These are phyloP conservation scores for Myzus persicae DNA, from an alignment of 1,140 invertebrate species.

Conservation along the genomic window DNA sequence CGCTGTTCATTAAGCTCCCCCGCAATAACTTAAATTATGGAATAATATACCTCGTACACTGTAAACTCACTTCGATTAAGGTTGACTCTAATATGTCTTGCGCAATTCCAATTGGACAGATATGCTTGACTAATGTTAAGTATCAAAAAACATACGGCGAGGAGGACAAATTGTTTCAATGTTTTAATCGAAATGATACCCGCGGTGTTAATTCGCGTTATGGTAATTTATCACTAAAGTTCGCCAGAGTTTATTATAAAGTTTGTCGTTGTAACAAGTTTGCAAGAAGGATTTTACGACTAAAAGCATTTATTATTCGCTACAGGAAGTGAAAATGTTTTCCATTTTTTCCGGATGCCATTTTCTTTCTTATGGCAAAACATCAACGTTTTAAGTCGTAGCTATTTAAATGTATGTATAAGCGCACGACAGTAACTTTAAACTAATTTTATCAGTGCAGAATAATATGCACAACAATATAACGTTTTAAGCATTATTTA, in stretches of 20 bases:
- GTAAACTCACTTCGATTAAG: not conserved
- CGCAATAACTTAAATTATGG: not conserved
- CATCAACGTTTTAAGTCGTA: not conserved
- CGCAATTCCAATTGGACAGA: not conserved
- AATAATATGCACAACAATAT: not conserved
- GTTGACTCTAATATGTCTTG: not conserved
- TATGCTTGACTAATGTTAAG: conserved; percentile 13
- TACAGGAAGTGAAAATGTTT: conserved; percentile 43
- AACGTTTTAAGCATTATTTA: not conserved
- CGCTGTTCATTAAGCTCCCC: not conserved
- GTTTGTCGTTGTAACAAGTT: conserved; percentile 39
- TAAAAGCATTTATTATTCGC: conserved; percentile 51
- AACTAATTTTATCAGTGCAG: not conserved
- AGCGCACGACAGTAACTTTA: not conserved
- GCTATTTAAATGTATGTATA: not conserved
- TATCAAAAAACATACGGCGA: conserved; percentile 13
- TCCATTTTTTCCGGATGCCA: not conserved
- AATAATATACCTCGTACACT: not conserved
- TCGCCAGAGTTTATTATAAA: conserved; percentile 42
- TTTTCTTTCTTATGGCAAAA: not conserved
- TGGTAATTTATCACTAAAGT: conserved; percentile 49
- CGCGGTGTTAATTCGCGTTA: conserved; percentile 33
- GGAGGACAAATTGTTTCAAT: conserved; percentile 28
- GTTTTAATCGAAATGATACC: conserved; percentile 44
- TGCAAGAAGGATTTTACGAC: conserved; percentile 34